Conservation (phyloP, 2,113 vertebrate genomes). For the Baryphthengus martii region DNA sequence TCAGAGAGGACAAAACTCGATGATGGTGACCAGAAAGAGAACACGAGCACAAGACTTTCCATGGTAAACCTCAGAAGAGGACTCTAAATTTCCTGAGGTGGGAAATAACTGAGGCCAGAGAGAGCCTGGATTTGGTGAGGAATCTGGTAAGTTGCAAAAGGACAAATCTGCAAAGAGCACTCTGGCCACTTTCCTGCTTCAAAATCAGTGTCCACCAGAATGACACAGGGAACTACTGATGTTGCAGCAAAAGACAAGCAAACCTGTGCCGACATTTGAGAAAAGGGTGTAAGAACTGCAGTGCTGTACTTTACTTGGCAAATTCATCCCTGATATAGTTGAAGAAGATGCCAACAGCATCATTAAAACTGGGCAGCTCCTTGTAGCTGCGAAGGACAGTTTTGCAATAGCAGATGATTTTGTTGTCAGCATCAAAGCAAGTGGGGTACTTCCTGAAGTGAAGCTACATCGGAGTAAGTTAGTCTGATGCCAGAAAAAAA, state of each 20-base stretch:
- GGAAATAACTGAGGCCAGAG: not conserved
- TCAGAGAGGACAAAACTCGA: not conserved
- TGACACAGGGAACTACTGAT: not conserved
- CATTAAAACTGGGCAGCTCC: conserved; percentile 30
- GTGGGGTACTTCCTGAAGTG: not conserved
- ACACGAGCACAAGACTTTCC: not conserved
- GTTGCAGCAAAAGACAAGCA: not conserved
- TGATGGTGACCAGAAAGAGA: not conserved
- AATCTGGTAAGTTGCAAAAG: not conserved
- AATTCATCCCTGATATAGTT: not conserved
- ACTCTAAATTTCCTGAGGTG: not conserved
- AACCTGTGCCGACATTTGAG: not conserved
- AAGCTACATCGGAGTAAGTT: not conserved
- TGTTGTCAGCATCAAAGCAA: not conserved
- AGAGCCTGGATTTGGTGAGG: not conserved
- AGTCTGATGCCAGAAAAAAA: not conserved
- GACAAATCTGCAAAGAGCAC: not conserved
- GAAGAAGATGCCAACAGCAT: conserved; percentile 39
- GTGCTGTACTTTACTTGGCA: conserved; percentile 11
- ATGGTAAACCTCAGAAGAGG: not conserved
- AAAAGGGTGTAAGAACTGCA: not conserved
- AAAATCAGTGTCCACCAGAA: not conserved
- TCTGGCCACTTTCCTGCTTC: not conserved
- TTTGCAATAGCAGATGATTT: conserved; percentile 3
- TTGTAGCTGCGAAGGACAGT: not conserved